Evolutionary conservation across 30 jellyfish, hydroid and myxozoan species (phyloP).

Genomic region (Turritopsis rubra): DNA sequence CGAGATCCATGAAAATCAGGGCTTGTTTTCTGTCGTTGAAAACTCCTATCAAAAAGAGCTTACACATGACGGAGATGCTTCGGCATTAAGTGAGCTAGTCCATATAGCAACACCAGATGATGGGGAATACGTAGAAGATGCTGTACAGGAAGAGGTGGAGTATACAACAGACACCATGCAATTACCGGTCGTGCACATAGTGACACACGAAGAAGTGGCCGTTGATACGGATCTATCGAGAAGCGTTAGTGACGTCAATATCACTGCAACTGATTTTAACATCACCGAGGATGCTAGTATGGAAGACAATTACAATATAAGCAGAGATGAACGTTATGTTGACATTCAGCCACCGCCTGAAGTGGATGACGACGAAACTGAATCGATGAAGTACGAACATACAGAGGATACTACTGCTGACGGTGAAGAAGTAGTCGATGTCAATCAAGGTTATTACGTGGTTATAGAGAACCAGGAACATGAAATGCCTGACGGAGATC

Average conservation of each 20-base stretch:
- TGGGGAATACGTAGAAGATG: background rate
- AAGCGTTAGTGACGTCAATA: background rate
- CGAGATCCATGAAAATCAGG: background rate
- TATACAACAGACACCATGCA: background rate
- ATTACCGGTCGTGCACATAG: background rate
- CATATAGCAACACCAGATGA: background rate
- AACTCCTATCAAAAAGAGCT: background rate
- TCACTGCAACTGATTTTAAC: background rate
- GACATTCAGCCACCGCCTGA: background rate
- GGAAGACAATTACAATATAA: background rate
- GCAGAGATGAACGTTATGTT: background rate
- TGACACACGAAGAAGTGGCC: background rate
- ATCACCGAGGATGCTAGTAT: background rate
- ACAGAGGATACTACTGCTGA: background rate
- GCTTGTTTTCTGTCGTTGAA: background rate
- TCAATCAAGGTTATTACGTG: background rate
- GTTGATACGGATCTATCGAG: background rate
- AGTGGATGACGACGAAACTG: background rate
- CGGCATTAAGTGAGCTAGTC: background rate
- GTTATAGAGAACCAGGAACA: background rate
- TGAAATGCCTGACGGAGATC: background rate
- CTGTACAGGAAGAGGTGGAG: background rate
- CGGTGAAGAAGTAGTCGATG: background rate
- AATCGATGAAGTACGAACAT: background rate
- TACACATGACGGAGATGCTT: background rate